Base-by-base conservation (phyloP, 2,113 vertebrate genomes). In the Pollimyrus isidori region DNA sequence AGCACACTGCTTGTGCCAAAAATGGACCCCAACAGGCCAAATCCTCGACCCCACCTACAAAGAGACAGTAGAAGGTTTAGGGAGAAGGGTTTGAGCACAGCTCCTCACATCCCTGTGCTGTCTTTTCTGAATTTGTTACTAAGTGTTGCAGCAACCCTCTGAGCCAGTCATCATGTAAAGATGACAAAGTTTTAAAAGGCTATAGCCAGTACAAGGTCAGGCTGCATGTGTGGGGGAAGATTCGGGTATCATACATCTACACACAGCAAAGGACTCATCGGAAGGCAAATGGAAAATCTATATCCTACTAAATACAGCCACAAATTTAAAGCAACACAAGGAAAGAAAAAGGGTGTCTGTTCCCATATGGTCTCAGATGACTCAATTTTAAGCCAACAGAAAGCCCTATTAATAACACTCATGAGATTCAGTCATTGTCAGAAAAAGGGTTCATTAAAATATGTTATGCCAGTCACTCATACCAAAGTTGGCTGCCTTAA, bases 31-130 rank as follows among this genome's bases (percentile, higher is more conserved):
- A 99, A 93, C 91, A 99, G 96, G 94, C 98, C 98, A 90, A 99
- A 99, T 96, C 98, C 98, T 96, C 95, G 96, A 95, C 98, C 98
- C 98, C 98, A 99, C 96, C 98, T 99, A 95, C 89, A 97, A 94
- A 93, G 87, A 93, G 82, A 93, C 93, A 93, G 11, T 45, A 19
- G 46, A 56, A 88, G 11, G 30, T 42, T 52, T 69, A 46, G 4
- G 39, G 26, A 88, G 73, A 42, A 19, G 69, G 0, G 4, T 19
- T 30, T 30, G 10, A 4, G 26, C 62, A 69, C 0, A 1, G 9
- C 9, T 69, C n/a, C n/a, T 4, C 9, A 13, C n/a, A 69, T 26
- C n/a, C 10, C 62, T 13, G n/a, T 65, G 1, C 23, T 65, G 15
- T 26, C 26, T 69, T 69, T 30, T 69, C 10, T 80, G 11, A 42